phyloP scores from a whole-genome alignment of 2,797 vertebrate species.

The Capromys pilorides region DNA sequence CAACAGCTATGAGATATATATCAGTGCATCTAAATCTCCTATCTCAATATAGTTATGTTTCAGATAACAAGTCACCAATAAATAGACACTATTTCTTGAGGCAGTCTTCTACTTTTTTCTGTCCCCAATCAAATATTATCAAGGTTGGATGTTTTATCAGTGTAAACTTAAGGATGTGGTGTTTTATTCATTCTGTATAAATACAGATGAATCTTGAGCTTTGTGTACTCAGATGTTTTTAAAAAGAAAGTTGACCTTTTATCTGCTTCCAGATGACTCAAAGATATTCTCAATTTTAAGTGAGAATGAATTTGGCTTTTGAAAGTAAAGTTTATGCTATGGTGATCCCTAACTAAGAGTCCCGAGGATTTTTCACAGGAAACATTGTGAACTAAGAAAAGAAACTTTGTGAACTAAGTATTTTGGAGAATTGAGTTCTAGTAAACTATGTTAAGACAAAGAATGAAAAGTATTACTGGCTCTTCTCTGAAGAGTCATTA shows the following conservation, averaged over 20 bases:
- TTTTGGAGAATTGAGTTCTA: not conserved
- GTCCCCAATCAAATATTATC: not conserved
- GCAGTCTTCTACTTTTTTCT: not conserved
- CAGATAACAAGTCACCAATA: not conserved
- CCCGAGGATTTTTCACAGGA: not conserved
- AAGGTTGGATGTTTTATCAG: not conserved
- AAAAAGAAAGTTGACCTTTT: constrained; percentile 51
- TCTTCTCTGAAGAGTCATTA: constrained; percentile 37
- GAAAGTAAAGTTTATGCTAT: not conserved
- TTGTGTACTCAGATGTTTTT: constrained; percentile 7
- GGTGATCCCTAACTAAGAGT: not conserved
- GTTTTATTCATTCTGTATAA: constrained; percentile 60
- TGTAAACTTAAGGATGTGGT: constrained; percentile 21
- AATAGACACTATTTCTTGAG: not conserved
- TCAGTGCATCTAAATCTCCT: not conserved
- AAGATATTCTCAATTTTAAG: not conserved
- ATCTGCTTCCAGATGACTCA: constrained; percentile 16
- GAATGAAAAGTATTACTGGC: not conserved
- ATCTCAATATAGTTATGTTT: not conserved
- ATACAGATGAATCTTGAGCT: constrained; percentile 36
- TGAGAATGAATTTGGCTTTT: not conserved
- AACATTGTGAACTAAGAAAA: not conserved
- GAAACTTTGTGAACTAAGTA: not conserved
- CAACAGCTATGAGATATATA: not conserved
- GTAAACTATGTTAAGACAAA: constrained; percentile 38